Evolutionary conservation across 2,113 vertebrate genomes (phyloP).

Genomic region (Ictalurus punctatus): DNA sequence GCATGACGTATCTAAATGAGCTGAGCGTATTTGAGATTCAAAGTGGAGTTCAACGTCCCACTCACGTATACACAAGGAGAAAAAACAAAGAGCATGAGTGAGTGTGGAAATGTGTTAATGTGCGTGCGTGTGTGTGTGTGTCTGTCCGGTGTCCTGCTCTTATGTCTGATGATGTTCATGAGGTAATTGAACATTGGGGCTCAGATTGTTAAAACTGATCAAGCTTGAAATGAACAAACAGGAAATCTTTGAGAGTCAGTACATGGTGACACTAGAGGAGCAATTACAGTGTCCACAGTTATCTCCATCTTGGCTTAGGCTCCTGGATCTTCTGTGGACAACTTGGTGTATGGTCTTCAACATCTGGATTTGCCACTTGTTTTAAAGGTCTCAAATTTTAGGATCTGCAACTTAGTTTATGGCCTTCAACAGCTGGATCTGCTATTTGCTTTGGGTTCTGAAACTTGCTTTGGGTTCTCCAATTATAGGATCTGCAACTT

Average conservation of each 20-base stretch:
- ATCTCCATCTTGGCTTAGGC: neutral
- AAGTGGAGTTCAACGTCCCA: constrained; percentile 27
- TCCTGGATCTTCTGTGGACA: neutral
- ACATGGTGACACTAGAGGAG: neutral
- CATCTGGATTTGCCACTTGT: neutral
- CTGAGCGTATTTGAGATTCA: constrained; percentile 41
- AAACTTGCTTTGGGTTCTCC: too few relatives aligned
- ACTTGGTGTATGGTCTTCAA: neutral
- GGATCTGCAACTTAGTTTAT: neutral
- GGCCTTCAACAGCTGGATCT: neutral
- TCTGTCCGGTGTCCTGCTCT: neutral
- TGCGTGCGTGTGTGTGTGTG: neutral
- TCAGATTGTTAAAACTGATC: constrained; percentile 38
- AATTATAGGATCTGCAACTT: too few relatives aligned
- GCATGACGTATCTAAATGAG: constrained; percentile 35
- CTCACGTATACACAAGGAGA: constrained; percentile 1
- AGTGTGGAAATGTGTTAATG: neutral
- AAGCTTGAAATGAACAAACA: constrained; percentile 41
- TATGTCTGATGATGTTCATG: constrained; percentile 23
- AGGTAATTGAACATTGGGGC: constrained; percentile 32
- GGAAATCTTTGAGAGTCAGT: constrained; percentile 7
- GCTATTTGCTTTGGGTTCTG: too few relatives aligned
- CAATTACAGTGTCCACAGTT: neutral
- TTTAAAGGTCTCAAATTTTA: neutral
- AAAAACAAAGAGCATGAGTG: neutral